Evolutionary conservation across 2,797 vertebrate species (phyloP).

Genomic region (Schizopygopsis pylzovi): DNA sequence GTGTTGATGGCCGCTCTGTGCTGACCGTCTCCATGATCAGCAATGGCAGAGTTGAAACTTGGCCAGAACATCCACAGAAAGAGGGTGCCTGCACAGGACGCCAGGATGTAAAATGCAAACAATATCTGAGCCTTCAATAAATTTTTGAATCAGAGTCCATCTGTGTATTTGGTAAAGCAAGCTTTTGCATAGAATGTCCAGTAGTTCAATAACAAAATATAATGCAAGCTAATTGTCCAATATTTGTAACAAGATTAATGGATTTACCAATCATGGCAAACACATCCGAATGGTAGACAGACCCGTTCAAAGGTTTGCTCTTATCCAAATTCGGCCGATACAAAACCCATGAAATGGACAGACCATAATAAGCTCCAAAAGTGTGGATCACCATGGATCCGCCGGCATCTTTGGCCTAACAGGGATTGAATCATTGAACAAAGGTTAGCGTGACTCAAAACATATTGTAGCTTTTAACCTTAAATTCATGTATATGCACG

Average conservation of each 20-base stretch:
- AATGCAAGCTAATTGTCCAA: not conserved
- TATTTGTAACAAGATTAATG: not conserved
- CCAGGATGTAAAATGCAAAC: not conserved
- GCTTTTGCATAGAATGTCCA: not conserved
- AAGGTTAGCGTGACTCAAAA: not conserved
- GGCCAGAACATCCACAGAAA: constrained; percentile 99
- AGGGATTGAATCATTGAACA: not conserved
- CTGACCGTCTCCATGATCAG: constrained; percentile 90
- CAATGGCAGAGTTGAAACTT: constrained; percentile 95
- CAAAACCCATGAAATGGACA: constrained; percentile 89
- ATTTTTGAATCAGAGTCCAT: not conserved
- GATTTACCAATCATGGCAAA: constrained; percentile 94
- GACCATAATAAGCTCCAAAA: constrained; percentile 95
- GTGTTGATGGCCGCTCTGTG: constrained; percentile 95
- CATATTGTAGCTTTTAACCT: not conserved
- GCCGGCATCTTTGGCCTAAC: constrained; percentile 91
- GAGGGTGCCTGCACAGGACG: constrained; percentile 83
- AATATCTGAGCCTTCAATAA: not conserved
- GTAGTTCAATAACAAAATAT: not conserved
- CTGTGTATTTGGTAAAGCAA: not conserved
- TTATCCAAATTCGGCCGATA: constrained; percentile 88
- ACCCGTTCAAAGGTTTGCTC: constrained; percentile 83
- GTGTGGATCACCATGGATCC: constrained; percentile 98
- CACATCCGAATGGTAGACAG: constrained; percentile 89
- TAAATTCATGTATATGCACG: not conserved